Base-by-base conservation (phyloP, 2,888 invertebrate genomes). In the Antitype chi region DNA sequence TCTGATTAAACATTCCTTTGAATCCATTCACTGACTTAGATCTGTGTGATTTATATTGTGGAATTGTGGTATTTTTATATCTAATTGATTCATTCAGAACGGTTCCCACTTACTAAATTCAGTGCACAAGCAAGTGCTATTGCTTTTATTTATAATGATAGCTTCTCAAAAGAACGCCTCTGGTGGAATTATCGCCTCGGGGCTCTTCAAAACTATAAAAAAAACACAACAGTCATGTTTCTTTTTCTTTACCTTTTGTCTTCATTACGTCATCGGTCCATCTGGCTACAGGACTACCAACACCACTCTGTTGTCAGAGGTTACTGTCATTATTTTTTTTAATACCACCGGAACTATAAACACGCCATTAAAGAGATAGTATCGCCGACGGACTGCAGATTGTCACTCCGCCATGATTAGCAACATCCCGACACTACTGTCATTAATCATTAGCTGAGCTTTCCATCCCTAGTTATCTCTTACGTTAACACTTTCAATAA, bases 381-480 rank as follows among this genome's bases (percentile, higher is more conserved):
- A 87, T 85, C 87, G 74, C 81, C 69, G 75, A 85, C 87, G 75
- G 80, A 80, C 85, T 85, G 85, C 87, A 86, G 87, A 90, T 92
- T 88, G 90, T 88, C 85, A 88, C 88, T 91, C 90, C 84, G 76
- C 87, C 87, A 90, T 91, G 90, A 92, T 92, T 91, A 91, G 90
- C 89, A 89, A 92, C 90, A 92, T 92, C 92, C 93, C 88, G 90
- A 89, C 89, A 84, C 76, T 78, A 75, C 85, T 85, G 81, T 92
- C 92, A 91, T 92, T 91, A 90, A 88, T 92, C 91, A 92, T 90
- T 89, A 86, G 82, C 76, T 63, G 86, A 90, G 90, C 90, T 93
- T 92, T 92, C 91, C 89, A 90, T 90, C 82, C 86, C 87, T 81
- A 81, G 77, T 60, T 72, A 74, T 71, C 78, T 76, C 57, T 71